Conservation (phyloP, 1,140 invertebrate genomes). For the Drosophila santomea region DNA sequence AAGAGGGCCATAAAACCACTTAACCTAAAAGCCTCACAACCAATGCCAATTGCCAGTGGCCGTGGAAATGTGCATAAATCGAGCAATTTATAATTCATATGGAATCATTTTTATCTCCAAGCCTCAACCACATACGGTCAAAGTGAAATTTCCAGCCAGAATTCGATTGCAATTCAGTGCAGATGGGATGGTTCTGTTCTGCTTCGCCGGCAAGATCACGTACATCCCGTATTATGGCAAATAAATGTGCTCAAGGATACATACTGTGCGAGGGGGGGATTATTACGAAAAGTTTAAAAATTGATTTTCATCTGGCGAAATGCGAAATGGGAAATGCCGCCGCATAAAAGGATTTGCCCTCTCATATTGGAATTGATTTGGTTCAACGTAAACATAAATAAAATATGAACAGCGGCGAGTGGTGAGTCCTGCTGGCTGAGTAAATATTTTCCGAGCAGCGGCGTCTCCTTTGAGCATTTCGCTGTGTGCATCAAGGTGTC, state of each 20-base stretch:
- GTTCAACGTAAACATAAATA: conserved; percentile 79
- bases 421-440: conserved; percentile 37
- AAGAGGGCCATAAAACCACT: conserved; percentile 73
- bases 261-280: conserved; percentile 14
- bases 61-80: conserved; percentile 67
- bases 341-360: conserved; percentile 75
- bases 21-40: conserved; percentile 67
- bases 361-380: conserved; percentile 75
- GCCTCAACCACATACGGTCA: conserved; percentile 31
- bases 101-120: conserved; percentile 56
- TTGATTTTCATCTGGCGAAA: conserved; percentile 72
- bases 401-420: conserved; percentile 69
- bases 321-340: conserved; percentile 35
- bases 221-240: conserved; percentile 76
- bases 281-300: conserved; percentile 77
- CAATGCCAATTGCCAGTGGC: conserved; percentile 1
- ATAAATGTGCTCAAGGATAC: conserved; percentile 71
- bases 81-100: conserved; percentile 80
- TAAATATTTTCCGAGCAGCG: conserved; percentile 68
- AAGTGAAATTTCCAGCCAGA: conserved; percentile 10
- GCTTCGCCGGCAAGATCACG: conserved; percentile 41
- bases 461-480: conserved; percentile 19
- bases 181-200: background rate
- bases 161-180: conserved; percentile 49
- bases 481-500: conserved; percentile 24